Conservation (phyloP, 2,888 invertebrate species). For the Agrotis clavis region DNA sequence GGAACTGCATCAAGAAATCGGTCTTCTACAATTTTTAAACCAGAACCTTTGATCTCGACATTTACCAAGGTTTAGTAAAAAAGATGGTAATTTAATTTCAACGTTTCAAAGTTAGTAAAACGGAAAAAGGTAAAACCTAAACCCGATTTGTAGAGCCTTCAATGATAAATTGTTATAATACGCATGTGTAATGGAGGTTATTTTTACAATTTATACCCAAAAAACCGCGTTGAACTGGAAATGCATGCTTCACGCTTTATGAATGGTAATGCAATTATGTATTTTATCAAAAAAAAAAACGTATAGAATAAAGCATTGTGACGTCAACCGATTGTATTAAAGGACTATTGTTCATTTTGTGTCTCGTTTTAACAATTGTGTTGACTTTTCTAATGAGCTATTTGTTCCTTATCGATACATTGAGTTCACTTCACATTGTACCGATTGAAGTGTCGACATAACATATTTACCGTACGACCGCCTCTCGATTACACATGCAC, state of each 20-base stretch:
- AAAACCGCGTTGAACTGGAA: conserved; percentile 23
- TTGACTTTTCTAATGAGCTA: conserved; percentile 63
- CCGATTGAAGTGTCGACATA: conserved; percentile 15
- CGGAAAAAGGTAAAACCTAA: too few species aligned
- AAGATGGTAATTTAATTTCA: conserved; percentile 27
- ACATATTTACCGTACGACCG: conserved; percentile 22
- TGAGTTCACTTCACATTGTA: conserved; percentile 36
- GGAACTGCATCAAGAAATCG: conserved; percentile 9
- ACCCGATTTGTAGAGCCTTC: conserved; percentile 47
- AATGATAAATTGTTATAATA: conserved; percentile 44
- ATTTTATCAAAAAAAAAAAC: conserved; percentile 51
- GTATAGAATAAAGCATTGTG: conserved; percentile 44
- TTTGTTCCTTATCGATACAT: conserved; percentile 53
- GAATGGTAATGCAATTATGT: conserved; percentile 56
- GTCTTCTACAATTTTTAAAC: conserved; percentile 12
- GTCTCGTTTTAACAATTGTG: conserved; percentile 61
- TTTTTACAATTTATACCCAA: conserved; percentile 25
- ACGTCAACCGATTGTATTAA: conserved; percentile 62
- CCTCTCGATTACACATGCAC: conserved; percentile 27
- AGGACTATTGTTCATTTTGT: conserved; percentile 62
- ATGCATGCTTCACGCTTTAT: conserved; percentile 56
- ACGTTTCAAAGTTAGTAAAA: conserved; percentile 37
- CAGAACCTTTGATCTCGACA: conserved; percentile 27
- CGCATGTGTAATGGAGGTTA: conserved; percentile 43
- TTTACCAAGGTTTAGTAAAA: conserved; percentile 32